A percentile compares a stretch with the other conserved stretches of the same genome.
Conservation (phyloP, 2,888 invertebrate genomes). For the Synergus gifuensis region DNA sequence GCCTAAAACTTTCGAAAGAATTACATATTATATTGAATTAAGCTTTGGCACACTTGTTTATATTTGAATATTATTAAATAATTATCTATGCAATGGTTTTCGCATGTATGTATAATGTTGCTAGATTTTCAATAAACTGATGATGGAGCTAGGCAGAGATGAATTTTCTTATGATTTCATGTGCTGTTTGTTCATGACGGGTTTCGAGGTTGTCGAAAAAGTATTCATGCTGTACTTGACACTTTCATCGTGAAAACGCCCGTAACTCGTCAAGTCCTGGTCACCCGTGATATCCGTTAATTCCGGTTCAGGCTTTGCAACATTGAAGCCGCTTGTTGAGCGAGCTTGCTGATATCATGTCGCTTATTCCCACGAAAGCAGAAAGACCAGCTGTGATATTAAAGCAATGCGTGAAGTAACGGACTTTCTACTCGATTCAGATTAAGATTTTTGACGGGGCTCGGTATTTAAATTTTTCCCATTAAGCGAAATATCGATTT, state of each 20-base stretch:
- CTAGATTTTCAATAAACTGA: background rate
- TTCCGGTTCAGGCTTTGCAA: background rate
- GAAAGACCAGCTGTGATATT: conserved; percentile 23
- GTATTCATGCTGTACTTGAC: conserved; percentile 54
- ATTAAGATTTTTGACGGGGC: background rate
- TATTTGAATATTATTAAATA: too few relatives aligned
- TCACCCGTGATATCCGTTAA: background rate
- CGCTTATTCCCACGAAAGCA: conserved; percentile 25
- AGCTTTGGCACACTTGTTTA: too few relatives aligned
- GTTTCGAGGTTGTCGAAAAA: conserved; percentile 40
- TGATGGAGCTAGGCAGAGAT: background rate
- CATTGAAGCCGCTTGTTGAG: background rate
- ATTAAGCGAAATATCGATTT: background rate
- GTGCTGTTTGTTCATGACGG: background rate
- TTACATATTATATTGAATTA: background rate
- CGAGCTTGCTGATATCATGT: background rate
- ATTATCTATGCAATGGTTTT: too few relatives aligned
- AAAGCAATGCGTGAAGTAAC: background rate
- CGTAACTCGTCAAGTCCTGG: too few relatives aligned
- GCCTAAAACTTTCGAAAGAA: too few relatives aligned
- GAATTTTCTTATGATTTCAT: background rate
- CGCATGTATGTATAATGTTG: too few relatives aligned
- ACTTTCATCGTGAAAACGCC: conserved; percentile 51
- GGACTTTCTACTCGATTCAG: conserved; percentile 28
- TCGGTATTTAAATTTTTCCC: background rate